Evolutionary conservation across 2,113 vertebrate species (phyloP).

Genomic region (Protomyctophum bolini): DNA sequence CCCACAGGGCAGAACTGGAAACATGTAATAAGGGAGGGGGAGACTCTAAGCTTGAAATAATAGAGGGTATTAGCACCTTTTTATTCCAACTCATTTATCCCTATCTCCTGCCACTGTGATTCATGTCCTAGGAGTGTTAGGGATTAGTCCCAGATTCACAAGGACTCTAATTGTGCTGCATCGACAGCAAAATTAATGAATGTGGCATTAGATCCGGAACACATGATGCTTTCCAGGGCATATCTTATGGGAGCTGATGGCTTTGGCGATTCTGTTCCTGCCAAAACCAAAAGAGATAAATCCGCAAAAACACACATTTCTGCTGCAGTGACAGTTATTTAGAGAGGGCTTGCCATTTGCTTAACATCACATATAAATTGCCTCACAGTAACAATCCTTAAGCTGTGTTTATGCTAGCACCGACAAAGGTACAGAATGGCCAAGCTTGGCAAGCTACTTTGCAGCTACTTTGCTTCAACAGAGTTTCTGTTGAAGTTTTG

Average conservation of each 20-base stretch:
- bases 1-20: not conserved
- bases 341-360: not conserved
- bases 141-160: constrained; percentile 70
- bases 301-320: not conserved
- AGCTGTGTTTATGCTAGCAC: no score
- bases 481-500: no score
- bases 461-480: no score
- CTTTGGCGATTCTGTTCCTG: constrained; percentile 30
- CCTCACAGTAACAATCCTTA: no score
- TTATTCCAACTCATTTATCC: constrained; percentile 71
- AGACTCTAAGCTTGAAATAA: constrained; percentile 59
- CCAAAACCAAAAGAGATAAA: constrained; percentile 2
- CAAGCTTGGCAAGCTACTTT: no score
- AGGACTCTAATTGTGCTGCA: constrained; percentile 59
- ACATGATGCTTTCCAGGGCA: constrained; percentile 42
- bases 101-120: constrained; percentile 52
- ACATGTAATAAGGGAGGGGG: constrained; percentile 36
- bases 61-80: constrained; percentile 66
- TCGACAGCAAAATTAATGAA: constrained; percentile 63
- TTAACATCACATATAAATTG: not conserved
- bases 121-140: constrained; percentile 61
- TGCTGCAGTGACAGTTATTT: not conserved
- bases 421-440: no score
- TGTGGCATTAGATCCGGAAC: constrained; percentile 52
- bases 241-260: constrained; percentile 19